Base-by-base conservation (phyloP, 2,113 vertebrate species). In the Austrofundulus limnaeus region DNA sequence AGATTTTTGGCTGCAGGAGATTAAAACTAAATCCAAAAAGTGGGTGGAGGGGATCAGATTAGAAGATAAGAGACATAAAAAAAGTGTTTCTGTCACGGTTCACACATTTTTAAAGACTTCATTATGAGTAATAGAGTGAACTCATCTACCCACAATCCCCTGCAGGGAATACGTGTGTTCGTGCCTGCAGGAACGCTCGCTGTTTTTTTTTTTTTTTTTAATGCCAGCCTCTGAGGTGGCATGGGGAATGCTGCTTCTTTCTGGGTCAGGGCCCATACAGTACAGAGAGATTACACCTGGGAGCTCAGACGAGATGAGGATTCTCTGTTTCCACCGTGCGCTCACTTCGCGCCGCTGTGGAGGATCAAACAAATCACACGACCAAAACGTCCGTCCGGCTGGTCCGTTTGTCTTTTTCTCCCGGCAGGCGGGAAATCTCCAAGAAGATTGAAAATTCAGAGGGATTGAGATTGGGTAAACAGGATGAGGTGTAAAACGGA, bases 251-350 rank as follows among this genome's bases (percentile, higher is more conserved):
- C 53, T 12, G 73, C 81, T 66, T 71, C 78, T 92, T 89, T 91
- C 87, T 91, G 86, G 91, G 90, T 91, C 90, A 91, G 87, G 64
- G 83, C 86, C 83, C 84, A 85, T 81, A 78, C 85, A 82, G 87
- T 86, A 80, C 81, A 84, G 80, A 66, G 59, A 75, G 85, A 86
- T 89, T 88, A 87, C 91, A 90, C 88, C 87, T 85, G 88, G 85
- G 90, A 90, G 81, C 85, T 83, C 72, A 84, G 78, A 82, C 87
- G 80, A 89, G 86, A 88, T 72, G 83, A 83, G 79, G 80, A 78
- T 86, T 81, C 82, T 60, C 72, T 68, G 59, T 67, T 41, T 68
- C 66, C 31, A 68, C 46, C 38, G 62, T n/a, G n/a, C 55, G 16
- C 61, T 72, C 74, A 19, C 28, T 5, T 2, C 24, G 48, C 20